Base-by-base conservation (phyloP, 2,113 vertebrate genomes). In the Lophura nycthemera region DNA sequence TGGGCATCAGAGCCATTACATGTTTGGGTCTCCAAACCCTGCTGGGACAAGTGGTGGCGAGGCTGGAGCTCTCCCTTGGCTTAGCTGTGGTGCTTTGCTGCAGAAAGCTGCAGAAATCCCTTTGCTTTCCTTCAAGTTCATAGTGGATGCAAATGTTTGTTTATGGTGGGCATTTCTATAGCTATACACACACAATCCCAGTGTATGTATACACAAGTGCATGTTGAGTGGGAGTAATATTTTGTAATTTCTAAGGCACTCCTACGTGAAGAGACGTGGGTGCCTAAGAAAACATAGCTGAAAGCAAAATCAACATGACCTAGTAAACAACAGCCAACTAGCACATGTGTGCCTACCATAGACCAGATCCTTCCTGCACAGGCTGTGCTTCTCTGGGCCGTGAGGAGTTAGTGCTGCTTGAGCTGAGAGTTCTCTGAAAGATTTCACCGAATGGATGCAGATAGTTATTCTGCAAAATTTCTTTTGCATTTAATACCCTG, bases 251-350 rank as follows among this genome's bases (percentile, higher is more conserved):
- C 76, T 50, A 34, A 94, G 95, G 91, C 86, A 90, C 64, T 90
- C 83, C 92, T 96, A 88, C 90, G 32, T 93, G 89, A 92, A 83
- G 92, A 88, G 87, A 89, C 2, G 89, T 95, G 90, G 90, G 91
- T 89, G 88, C 82, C 86, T 92, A 93, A 91, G 90, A 88, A 96
- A 95, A 94, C 83, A 92, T 83, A 93, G 94, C 86, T 92, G 86
- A 93, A 93, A 96, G 93, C 70, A 96, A 96, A 94, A 95, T 92
- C 88, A 94, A 92, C 91, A 86, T 86, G 91, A 89, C 89, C 92
- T 76, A 92, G 95, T 93, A 97, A 97, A 96, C 92, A 93, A 92
- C 90, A 92, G 86, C 87, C 86, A 85, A 89, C 81, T 74, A 78
- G 81, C 90, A 86, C 89, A 84, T 93, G 86, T 91, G 91, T 90